phyloP scores from a whole-genome alignment of 2,113 vertebrate genomes.

The Sylvietta virens region DNA sequence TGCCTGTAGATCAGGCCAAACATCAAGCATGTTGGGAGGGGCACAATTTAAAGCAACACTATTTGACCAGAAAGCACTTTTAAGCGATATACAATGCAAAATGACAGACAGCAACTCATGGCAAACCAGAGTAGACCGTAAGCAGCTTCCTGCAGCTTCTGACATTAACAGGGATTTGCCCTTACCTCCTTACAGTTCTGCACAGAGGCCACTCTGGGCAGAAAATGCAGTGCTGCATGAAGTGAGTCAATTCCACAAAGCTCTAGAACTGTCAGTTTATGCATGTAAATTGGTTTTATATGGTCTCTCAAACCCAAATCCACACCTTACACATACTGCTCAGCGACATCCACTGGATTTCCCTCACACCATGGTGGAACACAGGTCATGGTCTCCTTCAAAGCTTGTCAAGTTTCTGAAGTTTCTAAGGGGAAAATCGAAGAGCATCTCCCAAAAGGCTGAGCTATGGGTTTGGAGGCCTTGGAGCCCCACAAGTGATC shows the following conservation, averaged over 20 bases:
- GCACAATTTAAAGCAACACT: conserved; percentile 82
- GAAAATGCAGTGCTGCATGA: neutral
- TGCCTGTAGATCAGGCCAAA: conserved; percentile 87
- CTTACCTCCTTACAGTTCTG: conserved; percentile 30
- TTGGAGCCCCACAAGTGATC: neutral
- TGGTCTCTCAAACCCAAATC: neutral
- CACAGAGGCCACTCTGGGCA: conserved; percentile 7
- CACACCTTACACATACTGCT: neutral
- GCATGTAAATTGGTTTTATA: neutral
- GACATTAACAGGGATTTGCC: conserved; percentile 26
- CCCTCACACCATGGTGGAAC: neutral
- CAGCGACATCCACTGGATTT: neutral
- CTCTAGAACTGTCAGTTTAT: conserved; percentile 37
- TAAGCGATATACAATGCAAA: conserved; percentile 66
- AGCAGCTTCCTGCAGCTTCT: conserved; percentile 57
- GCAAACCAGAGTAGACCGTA: conserved; percentile 32
- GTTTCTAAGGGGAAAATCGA: neutral
- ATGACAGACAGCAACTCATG: conserved; percentile 49
- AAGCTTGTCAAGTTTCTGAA: conserved; percentile 22
- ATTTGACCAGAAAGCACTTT: conserved; percentile 42
- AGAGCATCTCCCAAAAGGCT: conserved; percentile 5
- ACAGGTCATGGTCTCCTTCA: neutral
- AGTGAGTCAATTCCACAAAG: neutral
- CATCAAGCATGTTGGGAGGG: conserved; percentile 86
- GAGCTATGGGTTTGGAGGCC: neutral